Conservation (phyloP, 2,113 vertebrate genomes). For the Ailurus styani region DNA sequence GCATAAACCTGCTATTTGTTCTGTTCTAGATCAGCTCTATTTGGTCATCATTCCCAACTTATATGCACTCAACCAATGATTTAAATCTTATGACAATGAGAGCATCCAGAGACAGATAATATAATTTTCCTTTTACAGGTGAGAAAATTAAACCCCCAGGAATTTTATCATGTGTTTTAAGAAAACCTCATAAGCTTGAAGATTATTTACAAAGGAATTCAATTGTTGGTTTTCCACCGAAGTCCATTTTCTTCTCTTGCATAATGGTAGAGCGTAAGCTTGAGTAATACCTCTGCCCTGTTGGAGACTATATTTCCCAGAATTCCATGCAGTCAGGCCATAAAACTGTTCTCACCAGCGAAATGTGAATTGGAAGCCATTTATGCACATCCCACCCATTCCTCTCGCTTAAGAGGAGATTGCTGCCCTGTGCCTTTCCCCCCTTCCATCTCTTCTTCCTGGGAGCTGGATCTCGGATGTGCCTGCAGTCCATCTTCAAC, state of each 20-base stretch:
- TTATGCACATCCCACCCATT: not conserved
- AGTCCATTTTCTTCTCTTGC: not conserved
- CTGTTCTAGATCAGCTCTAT: not conserved
- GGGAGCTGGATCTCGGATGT: not conserved
- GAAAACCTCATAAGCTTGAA: not conserved
- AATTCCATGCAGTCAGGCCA: not conserved
- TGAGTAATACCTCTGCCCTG: not conserved
- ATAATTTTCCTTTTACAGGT: not conserved
- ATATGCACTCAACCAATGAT: not conserved
- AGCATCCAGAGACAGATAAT: not conserved
- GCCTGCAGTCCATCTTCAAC: not conserved
- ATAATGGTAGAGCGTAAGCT: not conserved
- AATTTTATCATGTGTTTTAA: not conserved
- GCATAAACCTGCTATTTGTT: not conserved
- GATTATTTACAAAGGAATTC: not conserved
- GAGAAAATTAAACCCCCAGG: not conserved
- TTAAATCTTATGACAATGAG: not conserved
- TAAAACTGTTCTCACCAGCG: not conserved
- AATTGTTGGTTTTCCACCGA: not conserved
- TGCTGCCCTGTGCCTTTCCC: not conserved
- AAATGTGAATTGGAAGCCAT: not conserved
- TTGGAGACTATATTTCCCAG: not conserved
- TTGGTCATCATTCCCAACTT: not conserved
- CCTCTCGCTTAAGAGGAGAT: slow-evolving; percentile 14
- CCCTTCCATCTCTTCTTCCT: not conserved